These are phyloP conservation scores for Aphelenchoides besseyi DNA, from an alignment of 1,140 invertebrate genomes.

Conservation along the genomic window DNA sequence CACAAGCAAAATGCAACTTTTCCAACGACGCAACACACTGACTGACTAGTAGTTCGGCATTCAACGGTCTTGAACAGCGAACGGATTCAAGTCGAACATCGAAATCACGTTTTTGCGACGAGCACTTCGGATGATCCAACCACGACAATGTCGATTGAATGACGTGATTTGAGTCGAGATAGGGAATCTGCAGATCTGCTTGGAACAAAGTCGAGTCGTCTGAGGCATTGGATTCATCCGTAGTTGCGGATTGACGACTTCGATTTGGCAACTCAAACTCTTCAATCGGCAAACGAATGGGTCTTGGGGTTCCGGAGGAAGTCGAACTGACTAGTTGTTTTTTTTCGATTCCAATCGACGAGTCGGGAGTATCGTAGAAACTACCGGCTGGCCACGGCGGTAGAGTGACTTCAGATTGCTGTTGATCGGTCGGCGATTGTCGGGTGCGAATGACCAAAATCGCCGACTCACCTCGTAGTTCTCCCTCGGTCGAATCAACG, in stretches of 20 bases:
- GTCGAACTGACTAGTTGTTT: slow-evolving; percentile 8
- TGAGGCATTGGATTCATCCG: neutral
- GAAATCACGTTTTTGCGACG: slow-evolving; percentile 28
- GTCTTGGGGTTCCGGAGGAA: neutral
- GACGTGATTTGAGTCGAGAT: neutral
- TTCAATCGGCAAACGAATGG: neutral
- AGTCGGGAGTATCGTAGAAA: neutral
- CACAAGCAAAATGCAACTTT: slow-evolving; percentile 38
- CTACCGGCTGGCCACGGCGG: neutral
- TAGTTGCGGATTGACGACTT: neutral
- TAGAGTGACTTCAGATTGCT: slow-evolving; percentile 16
- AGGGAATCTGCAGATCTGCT: slow-evolving; percentile 38
- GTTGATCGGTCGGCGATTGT: neutral
- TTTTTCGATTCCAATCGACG: neutral
- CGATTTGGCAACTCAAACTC: neutral
- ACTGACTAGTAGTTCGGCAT: slow-evolving; percentile 31
- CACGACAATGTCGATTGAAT: slow-evolving; percentile 37
- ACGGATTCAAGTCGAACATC: slow-evolving; percentile 30
- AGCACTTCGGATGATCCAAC: slow-evolving; percentile 38
- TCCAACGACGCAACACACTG: slow-evolving; percentile 43
- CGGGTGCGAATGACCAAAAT: slow-evolving; percentile 32
- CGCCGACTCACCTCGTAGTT: slow-evolving; percentile 52
- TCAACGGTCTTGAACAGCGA: slow-evolving; percentile 28
- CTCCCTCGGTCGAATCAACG: slow-evolving; percentile 54
- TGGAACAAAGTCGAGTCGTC: slow-evolving; percentile 5